Base-by-base conservation (phyloP, 2,888 invertebrate species). In the Kryphioiulus occultus region DNA sequence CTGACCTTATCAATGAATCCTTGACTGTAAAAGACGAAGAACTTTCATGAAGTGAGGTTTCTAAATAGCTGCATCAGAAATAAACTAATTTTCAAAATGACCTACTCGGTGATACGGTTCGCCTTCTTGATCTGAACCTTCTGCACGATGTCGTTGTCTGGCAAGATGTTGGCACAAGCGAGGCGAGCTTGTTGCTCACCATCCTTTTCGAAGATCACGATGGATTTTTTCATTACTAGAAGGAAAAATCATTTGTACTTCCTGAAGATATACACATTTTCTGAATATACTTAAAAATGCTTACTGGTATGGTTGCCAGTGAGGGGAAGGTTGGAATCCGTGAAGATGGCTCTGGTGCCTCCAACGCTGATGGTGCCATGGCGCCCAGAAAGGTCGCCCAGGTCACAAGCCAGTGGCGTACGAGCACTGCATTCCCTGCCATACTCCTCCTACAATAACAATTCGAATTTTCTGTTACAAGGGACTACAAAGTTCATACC, bases 111-210 rank as follows among this genome's bases (percentile, higher is more conserved):
- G 92, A 98, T 98, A 92, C 96, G 93, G 0, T 97, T 97, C 85
- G 97, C 96, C 92, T 95, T 96, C 92, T 95, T 95, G 44, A 98
- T 94, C 90, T 97, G 97, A 0, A 95, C 95, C 91, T 95, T 97
- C 92, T 97, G 97, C 86, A 97, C 95, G 89, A 97, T 96, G 91
- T 98, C 96, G 91, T 96, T 95, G 91, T 98, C 98, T 0, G 96
- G 96, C 91, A 96, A 95, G 89, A 98, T 96, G 92, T 97, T 98
- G 87, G 97, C 97, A 92, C 98, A 98, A 0, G 97, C 97, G 91
- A 95, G 95, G 89, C 95, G 93, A 32, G 35, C 26, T 10, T 89
- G 88, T 89, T 95, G 95, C 15, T 93, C 91, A 89, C 94, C 92
- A 88, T 96, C 95, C 4, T 96, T 95, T 4, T 95, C 95, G 91